Base-by-base conservation (phyloP, 2,888 invertebrate species). In the Molorchus minor region DNA sequence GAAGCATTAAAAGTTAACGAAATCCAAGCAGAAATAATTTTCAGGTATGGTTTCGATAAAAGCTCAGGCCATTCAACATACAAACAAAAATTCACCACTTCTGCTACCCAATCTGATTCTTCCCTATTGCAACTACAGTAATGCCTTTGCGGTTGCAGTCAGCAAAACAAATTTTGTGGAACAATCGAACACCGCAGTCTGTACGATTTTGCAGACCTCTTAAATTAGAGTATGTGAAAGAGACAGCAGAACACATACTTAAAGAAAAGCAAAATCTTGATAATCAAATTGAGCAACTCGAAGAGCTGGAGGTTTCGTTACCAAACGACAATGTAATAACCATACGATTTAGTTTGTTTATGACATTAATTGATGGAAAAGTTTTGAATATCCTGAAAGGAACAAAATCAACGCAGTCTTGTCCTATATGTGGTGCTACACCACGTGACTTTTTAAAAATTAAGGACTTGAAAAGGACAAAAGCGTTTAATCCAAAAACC, bases 151-250 rank as follows among this genome's bases (percentile, higher is more conserved):
- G 45, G 7, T 45, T 45, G 13, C 21, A 45, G n/a, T 20, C 21
- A n/a, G 13, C 7, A 25, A 10, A n/a, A 20, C 8, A 12, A 10
- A 20, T 45, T 45, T 45, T 45, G 25, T 45, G 45, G 45, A 45
- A 45, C 21, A 45, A 45, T 21, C 8, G 20, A 45, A 45, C 45
- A 10, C 45, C 45, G 12, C 45, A 45, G 25, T 45, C 45, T 45
- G 25, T 45, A 16, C 20, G 45, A 20, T 45, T 45, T 20, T 45
- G 45, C 21, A 20, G 45, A 20, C 45, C 45, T 19, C 21, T 45
- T 10, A 45, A 45, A 45, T 25, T 45, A 10, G 45, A 45, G 15
- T 45, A 21, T 45, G 19, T 20, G 17, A 45, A 17, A 45, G 45
- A 45, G 12, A 8, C 45, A 7, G 4, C 15, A 8, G 30, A 47